These are phyloP conservation scores for Acanthornis magna DNA, from an alignment of 2,797 vertebrate species.

Conservation along the genomic window DNA sequence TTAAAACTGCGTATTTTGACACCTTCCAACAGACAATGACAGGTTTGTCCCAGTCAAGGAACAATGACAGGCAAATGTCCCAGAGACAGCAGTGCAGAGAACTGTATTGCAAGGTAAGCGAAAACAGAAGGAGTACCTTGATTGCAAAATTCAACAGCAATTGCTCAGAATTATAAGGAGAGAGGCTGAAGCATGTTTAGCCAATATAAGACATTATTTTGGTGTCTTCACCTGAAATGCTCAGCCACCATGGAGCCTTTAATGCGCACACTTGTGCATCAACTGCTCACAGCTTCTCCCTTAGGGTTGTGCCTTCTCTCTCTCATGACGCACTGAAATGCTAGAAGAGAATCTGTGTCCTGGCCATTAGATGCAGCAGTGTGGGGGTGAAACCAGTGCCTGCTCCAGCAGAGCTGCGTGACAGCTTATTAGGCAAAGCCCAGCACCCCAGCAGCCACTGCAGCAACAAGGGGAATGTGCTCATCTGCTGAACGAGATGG, in stretches of 20 bases:
- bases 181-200: neutral
- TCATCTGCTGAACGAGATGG: neutral
- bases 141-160: neutral
- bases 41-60: too few species aligned
- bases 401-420: rapidly evolving
- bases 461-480: neutral
- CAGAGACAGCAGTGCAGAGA: neutral
- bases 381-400: neutral
- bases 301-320: neutral
- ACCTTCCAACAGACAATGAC: neutral
- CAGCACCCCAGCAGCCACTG: neutral
- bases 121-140: neutral
- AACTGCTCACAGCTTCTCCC: neutral
- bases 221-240: neutral
- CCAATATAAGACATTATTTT: neutral
- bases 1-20: rapidly evolving
- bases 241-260: neutral
- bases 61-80: neutral
- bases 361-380: neutral
- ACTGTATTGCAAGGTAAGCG: too few species aligned
- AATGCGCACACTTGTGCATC: too few species aligned
- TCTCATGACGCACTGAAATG: rapidly evolving
- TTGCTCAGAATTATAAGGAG: neutral
- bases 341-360: rapidly evolving
- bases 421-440: neutral